Base-by-base conservation (phyloP, 2,888 invertebrate genomes). In the Brachyopa scutellaris region DNA sequence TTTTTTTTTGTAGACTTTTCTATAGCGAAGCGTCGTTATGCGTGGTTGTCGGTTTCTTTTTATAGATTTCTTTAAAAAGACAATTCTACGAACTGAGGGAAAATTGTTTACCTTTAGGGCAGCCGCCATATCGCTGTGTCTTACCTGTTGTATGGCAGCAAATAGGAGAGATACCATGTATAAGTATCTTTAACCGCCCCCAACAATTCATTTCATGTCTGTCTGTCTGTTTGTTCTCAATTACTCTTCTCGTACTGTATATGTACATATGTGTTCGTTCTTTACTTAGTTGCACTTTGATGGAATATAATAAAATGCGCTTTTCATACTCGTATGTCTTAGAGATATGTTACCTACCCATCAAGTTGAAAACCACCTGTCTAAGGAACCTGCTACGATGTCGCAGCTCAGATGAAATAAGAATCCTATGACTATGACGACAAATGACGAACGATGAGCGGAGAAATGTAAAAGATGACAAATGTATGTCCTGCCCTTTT, bases 281-380 rank as follows among this genome's bases (percentile, higher is more conserved):
- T 17, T 5, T 6, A 76, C 69, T 64, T 76, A 69, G 74, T 69
- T 74, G 51, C 74, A 59, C 74, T 80, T 80, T 74, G 49, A 74
- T 51, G 74, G 49, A 69, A 57, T 51, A 61, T 33, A 80, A 69
- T 74, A 64, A 74, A 74, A 74, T 80, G 62, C 17, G 51, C 80
- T 80, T 76, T 64, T 57, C 61, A 70, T 69, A n/a, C n/a, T n/a
- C n/a, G n/a, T n/a, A 76, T 61, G 74, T 49, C 51, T 33, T 74
- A 26, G 33, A 51, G 55, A 64, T 51, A 55, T 59, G 29, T 62
- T n/a, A n/a, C n/a, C n/a, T n/a, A 61, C 29, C 19, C 21, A 8
- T 31, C 2, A 13, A 38, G 33, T 23, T 53, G 26, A 42, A 57
- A 64, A 57, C 69, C 76, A 76, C 80, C 80, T 80, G 80, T 67